A percentile compares a stretch with the other conserved stretches of the same genome.
These are phyloP conservation scores for Rhamnusium bicolor DNA, from an alignment of 2,888 invertebrate species.

Conservation along the genomic window DNA sequence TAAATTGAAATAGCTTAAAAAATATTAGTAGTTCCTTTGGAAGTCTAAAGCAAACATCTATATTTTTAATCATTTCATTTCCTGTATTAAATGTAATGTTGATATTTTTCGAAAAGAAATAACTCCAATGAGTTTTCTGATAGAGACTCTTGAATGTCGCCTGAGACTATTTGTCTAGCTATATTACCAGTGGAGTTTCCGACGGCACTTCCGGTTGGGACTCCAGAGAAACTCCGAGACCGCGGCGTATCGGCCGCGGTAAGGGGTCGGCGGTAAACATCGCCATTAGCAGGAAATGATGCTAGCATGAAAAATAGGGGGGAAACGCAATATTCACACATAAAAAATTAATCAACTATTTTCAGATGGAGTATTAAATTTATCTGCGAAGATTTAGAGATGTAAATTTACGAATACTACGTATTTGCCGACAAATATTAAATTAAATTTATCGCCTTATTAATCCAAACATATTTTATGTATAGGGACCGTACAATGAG, in stretches of 20 bases:
- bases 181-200: constrained; percentile 50
- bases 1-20: background rate
- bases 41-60: background rate
- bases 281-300: constrained; percentile 47
- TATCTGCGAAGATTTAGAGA: background rate
- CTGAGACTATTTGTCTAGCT: constrained; percentile 57
- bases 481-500: too few relatives aligned
- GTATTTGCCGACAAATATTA: too few relatives aligned
- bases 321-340: background rate
- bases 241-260: constrained; percentile 38
- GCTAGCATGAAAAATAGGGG: background rate
- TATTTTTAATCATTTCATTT: constrained; percentile 2
- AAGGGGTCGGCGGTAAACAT: constrained; percentile 48
- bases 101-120: constrained; percentile 9
- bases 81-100: constrained; percentile 1
- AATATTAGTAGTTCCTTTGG: background rate
- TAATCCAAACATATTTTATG: too few relatives aligned
- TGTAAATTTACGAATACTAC: too few relatives aligned
- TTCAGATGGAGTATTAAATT: background rate
- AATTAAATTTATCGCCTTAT: too few relatives aligned
- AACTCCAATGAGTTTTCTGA: constrained; percentile 2
- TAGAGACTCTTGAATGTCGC: constrained; percentile 2
- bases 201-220: constrained; percentile 51
- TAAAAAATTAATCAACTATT: background rate
- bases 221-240: constrained; percentile 29